A percentile compares a stretch with the other conserved stretches of the same genome.
These are phyloP conservation scores for Cotesia chilonis DNA, from an alignment of 1,140 invertebrate species.

Conservation along the genomic window DNA sequence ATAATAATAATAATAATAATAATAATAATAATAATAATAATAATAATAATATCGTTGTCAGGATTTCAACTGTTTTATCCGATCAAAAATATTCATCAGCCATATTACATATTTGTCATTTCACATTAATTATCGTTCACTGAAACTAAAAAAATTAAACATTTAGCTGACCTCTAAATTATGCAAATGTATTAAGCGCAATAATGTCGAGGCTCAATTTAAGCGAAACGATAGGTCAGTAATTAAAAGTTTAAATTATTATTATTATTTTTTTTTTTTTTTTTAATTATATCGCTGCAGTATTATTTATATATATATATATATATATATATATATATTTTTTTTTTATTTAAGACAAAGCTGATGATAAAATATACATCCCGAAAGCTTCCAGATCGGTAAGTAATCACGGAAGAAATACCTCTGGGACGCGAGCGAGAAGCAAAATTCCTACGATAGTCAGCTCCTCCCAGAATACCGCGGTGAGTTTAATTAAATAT, in stretches of 20 bases:
- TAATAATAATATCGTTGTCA: no score
- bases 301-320: not conserved
- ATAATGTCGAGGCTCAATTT: slow-evolving; percentile 4
- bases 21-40: no score
- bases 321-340: no score
- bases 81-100: not conserved
- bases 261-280: no score
- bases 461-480: slow-evolving; percentile 11
- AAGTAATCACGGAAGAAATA: not conserved
- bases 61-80: not conserved
- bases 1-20: no score
- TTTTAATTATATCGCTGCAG: not conserved
- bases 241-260: not conserved
- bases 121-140: no score
- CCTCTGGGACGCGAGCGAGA: slow-evolving; percentile 1
- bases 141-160: no score
- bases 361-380: slow-evolving; percentile 1
- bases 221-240: slow-evolving; percentile 17
- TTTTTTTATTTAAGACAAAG: slow-evolving; percentile 8
- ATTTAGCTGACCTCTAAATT: not conserved
- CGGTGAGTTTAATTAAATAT: not conserved
- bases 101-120: no score
- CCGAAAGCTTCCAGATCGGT: slow-evolving; percentile 10
- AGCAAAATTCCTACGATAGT: slow-evolving; percentile 23
- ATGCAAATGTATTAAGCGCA: not conserved